Evolutionary conservation across 2,888 invertebrate species (phyloP).

Genomic region (Odontothrips loti): DNA sequence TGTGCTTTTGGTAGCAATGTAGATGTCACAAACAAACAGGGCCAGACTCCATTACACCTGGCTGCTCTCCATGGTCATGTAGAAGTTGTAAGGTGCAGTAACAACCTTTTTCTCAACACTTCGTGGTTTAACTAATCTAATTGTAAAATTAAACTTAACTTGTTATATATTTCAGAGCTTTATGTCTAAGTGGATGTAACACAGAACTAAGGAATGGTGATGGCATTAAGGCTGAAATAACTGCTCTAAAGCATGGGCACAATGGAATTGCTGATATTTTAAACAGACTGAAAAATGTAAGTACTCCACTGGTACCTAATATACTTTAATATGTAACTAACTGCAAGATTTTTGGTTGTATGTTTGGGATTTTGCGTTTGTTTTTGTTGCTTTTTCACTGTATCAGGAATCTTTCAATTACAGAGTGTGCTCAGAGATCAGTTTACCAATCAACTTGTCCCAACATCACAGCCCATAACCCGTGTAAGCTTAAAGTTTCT

Average conservation of each 20-base stretch:
- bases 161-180: conserved; percentile 41
- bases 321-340: background rate
- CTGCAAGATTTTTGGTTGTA: conserved; percentile 1
- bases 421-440: conserved; percentile 44
- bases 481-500: conserved; percentile 65
- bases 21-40: conserved; percentile 59
- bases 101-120: conserved; percentile 8
- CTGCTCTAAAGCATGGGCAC: conserved; percentile 70
- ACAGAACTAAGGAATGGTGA: conserved; percentile 63
- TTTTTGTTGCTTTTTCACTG: conserved; percentile 13
- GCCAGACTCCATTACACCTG: conserved; percentile 63
- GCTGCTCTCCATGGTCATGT: conserved; percentile 68
- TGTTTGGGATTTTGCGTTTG: conserved; percentile 26
- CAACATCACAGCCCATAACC: conserved; percentile 53
- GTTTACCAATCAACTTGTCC: conserved; percentile 60
- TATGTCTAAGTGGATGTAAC: conserved; percentile 67
- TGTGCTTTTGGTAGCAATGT: conserved; percentile 58
- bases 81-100: conserved; percentile 57
- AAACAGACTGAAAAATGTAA: conserved; percentile 59
- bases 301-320: conserved; percentile 45
- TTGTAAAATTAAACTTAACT: background rate
- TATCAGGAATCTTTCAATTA: background rate
- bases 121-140: background rate
- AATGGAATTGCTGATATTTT: conserved; percentile 64
- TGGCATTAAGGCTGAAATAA: conserved; percentile 69